A percentile compares a stretch with the other conserved stretches of the same genome.
Conservation (phyloP, 92 coral and sea anemone species). For the Actinernus sp. region DNA sequence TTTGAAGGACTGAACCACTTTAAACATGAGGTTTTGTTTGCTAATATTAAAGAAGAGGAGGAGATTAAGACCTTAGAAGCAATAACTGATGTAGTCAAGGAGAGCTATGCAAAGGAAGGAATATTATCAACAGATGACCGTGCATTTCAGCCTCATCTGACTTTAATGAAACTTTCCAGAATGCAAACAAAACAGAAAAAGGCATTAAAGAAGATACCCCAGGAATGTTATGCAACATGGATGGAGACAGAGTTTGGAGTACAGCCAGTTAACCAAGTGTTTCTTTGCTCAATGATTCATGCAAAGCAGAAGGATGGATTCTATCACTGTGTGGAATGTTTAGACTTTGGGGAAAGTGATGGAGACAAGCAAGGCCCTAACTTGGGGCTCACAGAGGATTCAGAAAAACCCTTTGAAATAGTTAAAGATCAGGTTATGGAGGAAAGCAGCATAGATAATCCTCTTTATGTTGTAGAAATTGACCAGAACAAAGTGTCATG, state of each 20-base stretch:
- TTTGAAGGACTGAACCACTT: slow-evolving; percentile 89
- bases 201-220: slow-evolving; percentile 78
- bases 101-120: slow-evolving; percentile 62
- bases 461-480: background rate
- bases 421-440: too few relatives aligned
- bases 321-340: slow-evolving; percentile 73
- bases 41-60: slow-evolving; percentile 62
- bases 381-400: background rate
- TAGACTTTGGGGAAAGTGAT: slow-evolving; percentile 14
- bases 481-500: background rate
- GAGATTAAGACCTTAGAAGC: slow-evolving; percentile 47
- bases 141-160: slow-evolving; percentile 85
- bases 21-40: slow-evolving; percentile 85
- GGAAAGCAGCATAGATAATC: background rate
- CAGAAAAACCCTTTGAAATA: background rate
- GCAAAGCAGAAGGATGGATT: slow-evolving; percentile 85
- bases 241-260: slow-evolving; percentile 71
- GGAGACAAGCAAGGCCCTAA: background rate
- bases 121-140: slow-evolving; percentile 67
- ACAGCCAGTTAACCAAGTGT: slow-evolving; percentile 61
- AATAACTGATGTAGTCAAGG: slow-evolving; percentile 55
- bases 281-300: slow-evolving; percentile 88
- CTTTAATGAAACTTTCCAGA: slow-evolving; percentile 88
- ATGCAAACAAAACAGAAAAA: slow-evolving; percentile 63
- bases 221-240: slow-evolving; percentile 69